Base-by-base conservation (phyloP, 2,888 invertebrate species). In the Achlya flavicornis region DNA sequence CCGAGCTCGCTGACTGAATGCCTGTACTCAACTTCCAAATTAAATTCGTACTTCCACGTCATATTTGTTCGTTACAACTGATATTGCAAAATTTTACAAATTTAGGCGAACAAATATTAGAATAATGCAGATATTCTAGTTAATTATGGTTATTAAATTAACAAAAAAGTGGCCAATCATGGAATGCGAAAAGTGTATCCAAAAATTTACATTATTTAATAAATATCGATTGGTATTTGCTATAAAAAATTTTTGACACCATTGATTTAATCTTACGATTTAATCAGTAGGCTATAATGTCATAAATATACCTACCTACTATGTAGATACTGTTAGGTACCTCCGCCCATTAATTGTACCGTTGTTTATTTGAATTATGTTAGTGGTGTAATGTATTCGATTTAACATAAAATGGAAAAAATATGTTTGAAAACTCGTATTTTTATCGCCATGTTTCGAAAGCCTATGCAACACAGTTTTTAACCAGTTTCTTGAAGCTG, bases 391-490 rank as follows among this genome's bases (percentile, higher is more conserved):
- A 60, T n/a, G 59, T 38, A n/a, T 41, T 60, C 6, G 41, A 19
- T 41, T 59, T 19, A 2, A 41, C 57, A 71, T 71, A 70, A 74
- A 74, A 63, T 64, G 62, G 66, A 61, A 43, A 19, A 53, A 53
- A 53, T 53, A 53, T 62, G 57, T 64, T 68, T 65, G 68, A 70
- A 75, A 82, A 80, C 78, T 69, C 43, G 80, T 80, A 53, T 53
- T 53, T 80, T 77, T 78, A 77, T 74, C 71, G 68, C 66, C 70
- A 73, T 74, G 75, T 88, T 89, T 90, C 81, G 89, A 90, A 91
- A 90, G 86, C 80, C 73, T 80, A 79, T 77, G 79, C 74, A 81
- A 81, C 85, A 84, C 78, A 82, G 84, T 82, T 84, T 83, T 81
- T 78, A 87, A 85, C 86, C 77, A 66, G 85, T 85, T 85, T 67